Conservation (phyloP, 2,113 vertebrate species). For the Varanus salvator region DNA sequence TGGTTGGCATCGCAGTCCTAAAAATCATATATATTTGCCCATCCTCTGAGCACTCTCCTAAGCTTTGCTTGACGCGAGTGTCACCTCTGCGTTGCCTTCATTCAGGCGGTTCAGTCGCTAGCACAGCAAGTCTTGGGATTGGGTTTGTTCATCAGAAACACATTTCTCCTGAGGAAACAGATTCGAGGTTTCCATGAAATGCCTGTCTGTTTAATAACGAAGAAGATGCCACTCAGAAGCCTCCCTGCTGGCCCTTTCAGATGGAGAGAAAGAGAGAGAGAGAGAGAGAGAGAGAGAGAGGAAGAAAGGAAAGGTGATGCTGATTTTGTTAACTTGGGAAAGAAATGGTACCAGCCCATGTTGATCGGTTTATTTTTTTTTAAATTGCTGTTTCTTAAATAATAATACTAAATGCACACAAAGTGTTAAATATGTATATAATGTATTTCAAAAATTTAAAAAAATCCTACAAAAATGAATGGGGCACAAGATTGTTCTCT, state of each 20-base stretch:
- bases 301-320: slow-evolving; percentile 72
- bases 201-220: slow-evolving; percentile 62
- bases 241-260: background rate
- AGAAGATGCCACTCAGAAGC: background rate
- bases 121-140: slow-evolving; percentile 67
- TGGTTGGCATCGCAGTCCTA: background rate
- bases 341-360: slow-evolving; percentile 55
- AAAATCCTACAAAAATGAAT: slow-evolving; percentile 79
- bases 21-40: background rate
- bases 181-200: slow-evolving; percentile 69
- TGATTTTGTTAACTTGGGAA: slow-evolving; percentile 75
- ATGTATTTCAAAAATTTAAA: slow-evolving; percentile 81
- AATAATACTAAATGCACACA: slow-evolving; percentile 87
- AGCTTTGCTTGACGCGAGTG: background rate
- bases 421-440: slow-evolving; percentile 92
- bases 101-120: slow-evolving; percentile 59
- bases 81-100: slow-evolving; percentile 47
- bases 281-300: slow-evolving; percentile 43
- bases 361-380: slow-evolving; percentile 70
- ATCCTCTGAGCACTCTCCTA: background rate
- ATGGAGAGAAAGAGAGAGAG: slow-evolving; percentile 23
- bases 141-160: slow-evolving; percentile 76
- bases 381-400: slow-evolving; percentile 87
- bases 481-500: slow-evolving; percentile 96
- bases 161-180: slow-evolving; percentile 76